Evolutionary conservation across 2,113 vertebrate species (phyloP), one percentile per base, ranked within the genome.

Genomic region (Poecilia latipinna): DNA sequence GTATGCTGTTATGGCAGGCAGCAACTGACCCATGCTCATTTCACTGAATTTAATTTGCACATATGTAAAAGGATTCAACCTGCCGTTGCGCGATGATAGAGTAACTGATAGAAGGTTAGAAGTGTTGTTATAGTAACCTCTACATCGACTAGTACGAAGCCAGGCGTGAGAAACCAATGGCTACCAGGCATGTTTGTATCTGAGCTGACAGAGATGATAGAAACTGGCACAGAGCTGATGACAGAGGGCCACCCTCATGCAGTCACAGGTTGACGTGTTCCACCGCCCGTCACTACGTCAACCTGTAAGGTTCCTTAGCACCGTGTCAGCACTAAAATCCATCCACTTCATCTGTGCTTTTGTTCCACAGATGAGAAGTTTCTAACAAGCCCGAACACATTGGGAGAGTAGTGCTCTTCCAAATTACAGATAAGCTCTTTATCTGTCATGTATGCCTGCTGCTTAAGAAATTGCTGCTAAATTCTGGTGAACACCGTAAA

Each of bases 371-470:
- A 90, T 86, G 82, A 84, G 66, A 90, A 90, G 84, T 84, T 91
- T 85, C 89, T 90, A 89, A 91, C 93, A 94, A 92, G 94, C 89
- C 94, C 62, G 82, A 92, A 95, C 94, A 92, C 90, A 94, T 86
- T 86, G 81, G 91, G 88, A 86, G 78, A 85, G 82, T 90, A 90
- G 91, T 74, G 89, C 88, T 94, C 89, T 92, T 86, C 90, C 74
- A 93, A 95, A 94, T 94, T 94, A 94, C 91, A 94, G 90, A 92
- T 93, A 94, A 94, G 93, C 92, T 92, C 91, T 91, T 94, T 83
- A 80, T 87, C 88, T 93, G 93, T 94, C 93, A 93, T 82, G 89
- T 88, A 90, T 68, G 42, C 57, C 32, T 1, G 54, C 74, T 80
- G 90, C 89, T 85, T 85, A 90, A 82, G 86, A 79, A 88, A 86